These are phyloP conservation scores for Crypturellus undulatus DNA, from an alignment of 2,113 vertebrate species.

Conservation along the genomic window DNA sequence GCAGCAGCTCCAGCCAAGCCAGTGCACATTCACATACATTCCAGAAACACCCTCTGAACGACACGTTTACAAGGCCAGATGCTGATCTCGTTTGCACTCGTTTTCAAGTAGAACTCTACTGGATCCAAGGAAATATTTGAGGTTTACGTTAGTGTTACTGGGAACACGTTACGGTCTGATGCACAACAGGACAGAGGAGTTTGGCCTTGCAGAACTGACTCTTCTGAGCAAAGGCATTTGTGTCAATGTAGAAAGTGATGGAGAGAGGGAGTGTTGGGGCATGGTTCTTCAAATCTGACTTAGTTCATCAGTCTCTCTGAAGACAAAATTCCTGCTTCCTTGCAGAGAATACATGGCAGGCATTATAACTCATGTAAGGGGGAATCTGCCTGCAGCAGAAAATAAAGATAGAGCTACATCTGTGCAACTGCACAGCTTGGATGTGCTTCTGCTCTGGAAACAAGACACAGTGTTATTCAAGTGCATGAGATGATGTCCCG, in stretches of 20 bases:
- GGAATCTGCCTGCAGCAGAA: neutral
- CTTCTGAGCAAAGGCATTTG: neutral
- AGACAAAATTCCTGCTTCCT: neutral
- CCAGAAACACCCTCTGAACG: neutral
- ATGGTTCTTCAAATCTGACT: neutral
- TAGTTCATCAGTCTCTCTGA: neutral
- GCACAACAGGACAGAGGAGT: neutral
- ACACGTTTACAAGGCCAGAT: neutral
- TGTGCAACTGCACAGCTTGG: rapidly evolving
- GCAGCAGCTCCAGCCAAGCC: neutral
- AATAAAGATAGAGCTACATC: rapidly evolving
- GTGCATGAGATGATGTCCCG: neutral
- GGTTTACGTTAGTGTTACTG: neutral
- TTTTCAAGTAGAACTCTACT: neutral
- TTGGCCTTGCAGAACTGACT: neutral
- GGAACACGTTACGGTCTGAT: neutral
- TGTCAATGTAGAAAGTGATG: neutral
- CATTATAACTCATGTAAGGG: neutral
- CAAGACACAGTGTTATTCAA: rapidly evolving
- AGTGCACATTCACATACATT: neutral
- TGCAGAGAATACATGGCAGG: neutral
- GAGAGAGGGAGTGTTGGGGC: neutral
- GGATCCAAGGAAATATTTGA: neutral
- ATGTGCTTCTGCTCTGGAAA: neutral
- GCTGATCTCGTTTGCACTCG: neutral